phyloP scores from a whole-genome alignment of 2,113 vertebrate genomes.

The Protomyctophum bolini region DNA sequence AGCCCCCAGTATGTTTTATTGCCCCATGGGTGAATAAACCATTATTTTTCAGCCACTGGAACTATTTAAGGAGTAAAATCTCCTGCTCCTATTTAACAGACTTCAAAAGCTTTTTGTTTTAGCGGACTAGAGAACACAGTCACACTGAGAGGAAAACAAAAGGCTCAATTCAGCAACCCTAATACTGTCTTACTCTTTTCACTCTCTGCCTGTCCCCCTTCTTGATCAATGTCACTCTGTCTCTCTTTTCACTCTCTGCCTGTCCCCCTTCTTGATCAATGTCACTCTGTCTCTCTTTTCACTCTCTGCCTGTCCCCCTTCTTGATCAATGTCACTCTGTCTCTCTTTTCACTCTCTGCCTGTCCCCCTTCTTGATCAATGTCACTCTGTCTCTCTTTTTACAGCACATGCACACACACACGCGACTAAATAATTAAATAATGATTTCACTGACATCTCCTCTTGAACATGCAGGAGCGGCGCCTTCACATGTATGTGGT shows the following conservation, averaged over 20 bases:
- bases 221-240: background rate
- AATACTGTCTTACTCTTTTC: background rate
- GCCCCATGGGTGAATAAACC: slow-evolving; percentile 34
- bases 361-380: too few species aligned
- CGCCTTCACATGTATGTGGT: slow-evolving; percentile 93
- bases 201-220: background rate
- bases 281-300: background rate
- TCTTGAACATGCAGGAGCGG: slow-evolving; percentile 78
- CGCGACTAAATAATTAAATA: background rate
- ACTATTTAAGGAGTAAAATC: slow-evolving; percentile 39
- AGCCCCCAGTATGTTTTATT: slow-evolving; percentile 26
- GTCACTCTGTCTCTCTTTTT: background rate
- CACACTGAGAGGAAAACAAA: slow-evolving; percentile 11
- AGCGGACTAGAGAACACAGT: slow-evolving; percentile 2
- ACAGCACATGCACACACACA: slow-evolving; percentile 5
- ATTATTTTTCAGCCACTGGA: slow-evolving; percentile 41
- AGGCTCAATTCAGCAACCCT: background rate
- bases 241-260: background rate
- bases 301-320: background rate
- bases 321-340: background rate
- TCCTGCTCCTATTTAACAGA: slow-evolving; percentile 27
- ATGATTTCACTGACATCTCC: slow-evolving; percentile 8
- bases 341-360: background rate
- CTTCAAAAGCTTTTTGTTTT: slow-evolving; percentile 1
- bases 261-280: too few species aligned